Evolutionary conservation across 2,797 vertebrate genomes (phyloP).

Genomic region (Anisognathus igniventris): DNA sequence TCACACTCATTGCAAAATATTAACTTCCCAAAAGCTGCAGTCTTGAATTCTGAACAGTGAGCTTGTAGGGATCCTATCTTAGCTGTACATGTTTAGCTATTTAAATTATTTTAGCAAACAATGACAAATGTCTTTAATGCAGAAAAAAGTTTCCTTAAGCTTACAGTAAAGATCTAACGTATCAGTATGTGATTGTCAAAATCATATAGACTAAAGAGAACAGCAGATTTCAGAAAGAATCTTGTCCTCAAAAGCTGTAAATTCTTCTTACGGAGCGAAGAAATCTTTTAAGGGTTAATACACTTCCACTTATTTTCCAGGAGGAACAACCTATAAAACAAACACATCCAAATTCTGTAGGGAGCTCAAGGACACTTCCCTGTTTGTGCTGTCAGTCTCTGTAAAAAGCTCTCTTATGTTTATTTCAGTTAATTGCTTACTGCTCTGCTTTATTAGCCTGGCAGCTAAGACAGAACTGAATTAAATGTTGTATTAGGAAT

Average conservation of each 20-base stretch:
- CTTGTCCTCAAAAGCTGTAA: background rate
- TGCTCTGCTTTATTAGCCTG: background rate
- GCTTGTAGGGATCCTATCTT: background rate
- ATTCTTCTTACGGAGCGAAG: background rate
- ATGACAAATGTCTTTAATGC: background rate
- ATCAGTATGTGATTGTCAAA: background rate
- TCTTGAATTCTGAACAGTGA: background rate
- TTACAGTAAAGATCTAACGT: background rate
- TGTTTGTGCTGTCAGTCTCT: background rate
- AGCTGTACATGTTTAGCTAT: background rate
- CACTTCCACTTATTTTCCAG: background rate
- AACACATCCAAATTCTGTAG: background rate
- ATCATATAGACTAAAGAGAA: background rate
- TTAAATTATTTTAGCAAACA: background rate
- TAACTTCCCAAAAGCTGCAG: background rate
- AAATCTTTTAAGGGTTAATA: background rate
- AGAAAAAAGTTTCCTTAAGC: background rate
- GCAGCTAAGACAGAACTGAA: background rate
- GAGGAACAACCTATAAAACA: slow-evolving; percentile 4
- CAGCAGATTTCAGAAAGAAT: background rate
- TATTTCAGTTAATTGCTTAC: background rate
- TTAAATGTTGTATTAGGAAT: background rate
- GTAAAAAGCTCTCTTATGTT: background rate
- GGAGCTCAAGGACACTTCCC: background rate
- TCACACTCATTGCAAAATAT: background rate